phyloP scores from a whole-genome alignment of 2,888 invertebrate species.

The Hemicrepidius hirtus region DNA sequence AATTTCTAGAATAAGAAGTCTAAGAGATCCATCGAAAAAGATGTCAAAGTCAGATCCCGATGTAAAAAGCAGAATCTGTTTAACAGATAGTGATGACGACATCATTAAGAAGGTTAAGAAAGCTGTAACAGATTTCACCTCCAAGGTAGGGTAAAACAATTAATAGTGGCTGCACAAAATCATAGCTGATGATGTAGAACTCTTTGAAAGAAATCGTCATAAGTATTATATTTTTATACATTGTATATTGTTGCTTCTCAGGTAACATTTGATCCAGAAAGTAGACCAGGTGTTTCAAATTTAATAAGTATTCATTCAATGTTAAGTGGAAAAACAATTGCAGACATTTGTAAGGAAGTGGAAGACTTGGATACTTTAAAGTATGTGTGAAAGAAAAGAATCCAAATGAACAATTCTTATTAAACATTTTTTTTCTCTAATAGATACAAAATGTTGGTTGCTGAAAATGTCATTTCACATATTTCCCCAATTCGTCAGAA shows the following conservation, averaged over 20 bases:
- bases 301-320: conserved; percentile 89
- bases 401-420: neutral
- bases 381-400: conserved; percentile 68
- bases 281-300: conserved; percentile 92
- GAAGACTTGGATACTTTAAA: conserved; percentile 82
- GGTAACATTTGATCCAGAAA: conserved; percentile 86
- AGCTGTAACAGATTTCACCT: conserved; percentile 92
- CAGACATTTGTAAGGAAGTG: conserved; percentile 82
- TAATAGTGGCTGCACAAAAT: no score
- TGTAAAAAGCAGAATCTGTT: conserved; percentile 84
- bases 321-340: conserved; percentile 78
- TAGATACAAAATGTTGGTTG: conserved; percentile 83
- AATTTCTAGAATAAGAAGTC: conserved; percentile 82
- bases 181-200: no score
- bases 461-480: conserved; percentile 82
- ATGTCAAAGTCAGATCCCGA: conserved; percentile 98
- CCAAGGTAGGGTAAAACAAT: conserved; percentile 72
- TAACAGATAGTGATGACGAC: conserved; percentile 84
- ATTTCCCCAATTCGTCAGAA: conserved; percentile 81
- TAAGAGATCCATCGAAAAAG: conserved; percentile 91
- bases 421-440: conserved; percentile 27
- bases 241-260: no score
- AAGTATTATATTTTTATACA: no score
- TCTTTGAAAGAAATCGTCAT: no score
- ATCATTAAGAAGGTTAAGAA: conserved; percentile 86